A percentile compares a stretch with the other conserved stretches of the same genome.
Evolutionary conservation across 2,113 vertebrate species (phyloP).

Genomic region (Psittacara wagleri): DNA sequence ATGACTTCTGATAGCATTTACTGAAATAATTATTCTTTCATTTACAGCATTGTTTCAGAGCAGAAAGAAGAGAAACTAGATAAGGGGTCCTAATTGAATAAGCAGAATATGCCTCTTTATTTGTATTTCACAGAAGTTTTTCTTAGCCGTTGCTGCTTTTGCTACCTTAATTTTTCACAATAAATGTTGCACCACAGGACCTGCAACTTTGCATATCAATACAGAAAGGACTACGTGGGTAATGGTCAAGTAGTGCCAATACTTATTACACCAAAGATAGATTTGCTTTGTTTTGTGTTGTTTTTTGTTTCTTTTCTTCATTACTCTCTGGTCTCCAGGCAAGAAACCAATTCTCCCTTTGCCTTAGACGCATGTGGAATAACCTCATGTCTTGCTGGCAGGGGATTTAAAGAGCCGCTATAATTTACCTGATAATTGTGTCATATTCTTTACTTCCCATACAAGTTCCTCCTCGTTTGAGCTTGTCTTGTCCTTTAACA

Average conservation of each 20-base stretch:
- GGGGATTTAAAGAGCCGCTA: slow-evolving; percentile 41
- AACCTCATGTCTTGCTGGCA: slow-evolving; percentile 34
- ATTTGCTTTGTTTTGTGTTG: background rate
- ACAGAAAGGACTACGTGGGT: background rate
- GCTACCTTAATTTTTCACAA: background rate
- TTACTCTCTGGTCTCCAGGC: slow-evolving; percentile 30
- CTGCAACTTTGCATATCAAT: background rate
- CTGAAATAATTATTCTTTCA: background rate
- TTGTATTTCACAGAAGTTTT: background rate
- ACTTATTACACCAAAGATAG: background rate
- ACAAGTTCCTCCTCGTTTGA: slow-evolving; percentile 26
- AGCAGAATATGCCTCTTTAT: background rate
- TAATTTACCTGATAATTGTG: slow-evolving; percentile 59
- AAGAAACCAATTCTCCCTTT: slow-evolving; percentile 44
- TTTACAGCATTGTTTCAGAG: background rate
- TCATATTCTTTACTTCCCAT: slow-evolving; percentile 26
- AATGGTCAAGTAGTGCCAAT: background rate
- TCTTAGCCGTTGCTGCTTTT: background rate
- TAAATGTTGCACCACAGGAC: background rate
- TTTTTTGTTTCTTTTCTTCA: background rate
- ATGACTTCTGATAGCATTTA: background rate
- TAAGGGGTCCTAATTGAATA: background rate
- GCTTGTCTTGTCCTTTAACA: slow-evolving; percentile 35
- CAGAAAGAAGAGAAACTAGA: background rate
- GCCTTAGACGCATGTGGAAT: slow-evolving; percentile 23